Conservation (phyloP, 2,797 vertebrate genomes). For the Pseudocheirus occidentalis region DNA sequence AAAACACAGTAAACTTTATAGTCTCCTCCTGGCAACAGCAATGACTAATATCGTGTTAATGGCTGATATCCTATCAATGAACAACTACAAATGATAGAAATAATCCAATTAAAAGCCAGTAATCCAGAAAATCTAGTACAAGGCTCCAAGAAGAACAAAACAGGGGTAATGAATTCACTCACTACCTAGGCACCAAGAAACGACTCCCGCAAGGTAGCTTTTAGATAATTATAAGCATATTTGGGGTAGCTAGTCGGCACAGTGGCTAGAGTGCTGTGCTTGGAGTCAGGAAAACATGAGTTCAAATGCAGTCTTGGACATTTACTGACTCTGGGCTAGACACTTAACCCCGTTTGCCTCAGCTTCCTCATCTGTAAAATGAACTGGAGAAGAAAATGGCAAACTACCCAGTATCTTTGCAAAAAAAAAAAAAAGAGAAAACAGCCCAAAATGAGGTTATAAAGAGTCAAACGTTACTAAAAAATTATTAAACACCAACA, state of each 20-base stretch:
- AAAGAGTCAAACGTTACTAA: constrained; percentile 40
- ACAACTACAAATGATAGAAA: not conserved
- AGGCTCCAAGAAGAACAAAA: not conserved
- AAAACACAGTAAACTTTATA: constrained; percentile 1
- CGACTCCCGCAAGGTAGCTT: not conserved
- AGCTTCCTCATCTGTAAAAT: not conserved
- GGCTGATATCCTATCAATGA: not conserved
- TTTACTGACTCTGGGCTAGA: not conserved
- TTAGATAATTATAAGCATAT: not conserved
- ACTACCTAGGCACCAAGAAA: not conserved
- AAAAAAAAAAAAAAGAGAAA: no score
- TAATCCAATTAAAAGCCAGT: not conserved
- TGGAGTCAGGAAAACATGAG: not conserved
- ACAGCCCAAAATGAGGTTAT: not conserved
- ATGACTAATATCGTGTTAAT: not conserved
- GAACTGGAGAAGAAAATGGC: not conserved
- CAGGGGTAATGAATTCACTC: not conserved
- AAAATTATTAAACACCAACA: constrained; percentile 22
- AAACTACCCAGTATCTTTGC: not conserved
- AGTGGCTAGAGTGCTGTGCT: not conserved
- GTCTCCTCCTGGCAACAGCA: not conserved
- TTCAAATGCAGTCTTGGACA: not conserved
- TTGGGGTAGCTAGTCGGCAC: not conserved
- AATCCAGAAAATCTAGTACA: not conserved
- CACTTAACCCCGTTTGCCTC: not conserved